Base-by-base conservation (phyloP, 2,888 invertebrate genomes). In the Luperina nickerlii region DNA sequence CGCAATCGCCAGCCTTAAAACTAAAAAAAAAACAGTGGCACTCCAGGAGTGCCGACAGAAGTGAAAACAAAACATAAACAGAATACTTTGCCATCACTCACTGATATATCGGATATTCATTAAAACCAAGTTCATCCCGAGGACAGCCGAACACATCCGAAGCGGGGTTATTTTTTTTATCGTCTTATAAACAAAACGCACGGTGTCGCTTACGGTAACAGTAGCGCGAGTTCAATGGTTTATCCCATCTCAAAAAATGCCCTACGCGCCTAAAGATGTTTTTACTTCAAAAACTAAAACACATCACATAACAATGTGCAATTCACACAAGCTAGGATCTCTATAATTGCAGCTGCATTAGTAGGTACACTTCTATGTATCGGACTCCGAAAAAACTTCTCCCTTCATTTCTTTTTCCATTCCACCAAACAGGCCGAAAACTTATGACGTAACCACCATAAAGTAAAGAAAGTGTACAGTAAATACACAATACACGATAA, bases 391-490 rank as follows among this genome's bases (percentile, higher is more conserved):
- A n/a, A 38, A 51, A 67, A 38, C 8, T 20, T 24, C 45, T 15
- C 9, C 60, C 9, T 20, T 32, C 18, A 32, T 75, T 73, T 70
- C 0, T n/a, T 32, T 7, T n/a, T 9, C 6, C 7, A 51, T 2
- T 15, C 0, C 7, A 8, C 32, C 9, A 2, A 9, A 76, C n/a
- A 67, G 20, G 51, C 45, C 42, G 54, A 76, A 69, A 70, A 48
- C 51, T 66, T 15, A 8, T 79, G 62, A 67, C 48, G 78, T 74
- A 87, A 87, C 66, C 5, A 1, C 24, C 2, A 74, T 32, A 68
- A 84, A 87, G 45, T 67, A 87, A 75, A 73, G 86, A 80, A 86
- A 87, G 85, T 79, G 68, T 79, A 73, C 63, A 70, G 42, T 60
- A 78, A 76, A 57, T 38, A 81, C 81, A 86, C 86, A 72, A 82